These are phyloP conservation scores for Gorilla gorilla DNA, from an alignment of 2,113 vertebrate species.

Conservation along the genomic window DNA sequence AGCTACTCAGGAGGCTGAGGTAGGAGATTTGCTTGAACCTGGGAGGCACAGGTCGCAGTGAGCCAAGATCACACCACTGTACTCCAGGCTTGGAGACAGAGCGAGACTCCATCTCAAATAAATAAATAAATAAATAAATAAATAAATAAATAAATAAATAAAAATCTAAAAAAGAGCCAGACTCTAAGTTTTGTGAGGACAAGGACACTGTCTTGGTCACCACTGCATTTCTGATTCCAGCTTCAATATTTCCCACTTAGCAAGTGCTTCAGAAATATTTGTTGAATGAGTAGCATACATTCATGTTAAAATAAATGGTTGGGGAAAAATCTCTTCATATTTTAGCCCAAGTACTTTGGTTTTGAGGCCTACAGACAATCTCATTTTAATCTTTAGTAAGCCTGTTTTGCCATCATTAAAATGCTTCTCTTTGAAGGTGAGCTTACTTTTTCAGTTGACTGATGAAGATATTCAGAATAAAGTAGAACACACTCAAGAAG, in stretches of 20 bases:
- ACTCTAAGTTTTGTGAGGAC: background rate
- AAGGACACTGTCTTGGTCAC: background rate
- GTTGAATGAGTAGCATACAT: background rate
- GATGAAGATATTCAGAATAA: conserved; percentile 16
- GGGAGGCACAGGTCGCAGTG: background rate
- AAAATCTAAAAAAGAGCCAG: background rate
- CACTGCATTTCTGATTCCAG: background rate
- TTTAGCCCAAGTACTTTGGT: background rate
- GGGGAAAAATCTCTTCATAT: background rate
- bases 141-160: no score
- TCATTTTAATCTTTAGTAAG: background rate
- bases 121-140: no score
- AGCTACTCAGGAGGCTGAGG: background rate
- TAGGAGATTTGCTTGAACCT: background rate
- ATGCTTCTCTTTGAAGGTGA: background rate
- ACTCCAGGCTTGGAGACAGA: background rate
- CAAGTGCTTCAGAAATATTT: background rate
- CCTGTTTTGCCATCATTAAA: conserved; percentile 43
- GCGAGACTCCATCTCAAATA: background rate
- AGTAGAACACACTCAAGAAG: background rate
- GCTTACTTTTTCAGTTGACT: conserved; percentile 24
- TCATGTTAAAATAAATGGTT: background rate
- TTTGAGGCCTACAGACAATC: background rate
- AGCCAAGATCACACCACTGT: background rate
- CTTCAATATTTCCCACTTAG: background rate